Conservation (phyloP, 2,797 vertebrate species). For the Argyrosomus regius region DNA sequence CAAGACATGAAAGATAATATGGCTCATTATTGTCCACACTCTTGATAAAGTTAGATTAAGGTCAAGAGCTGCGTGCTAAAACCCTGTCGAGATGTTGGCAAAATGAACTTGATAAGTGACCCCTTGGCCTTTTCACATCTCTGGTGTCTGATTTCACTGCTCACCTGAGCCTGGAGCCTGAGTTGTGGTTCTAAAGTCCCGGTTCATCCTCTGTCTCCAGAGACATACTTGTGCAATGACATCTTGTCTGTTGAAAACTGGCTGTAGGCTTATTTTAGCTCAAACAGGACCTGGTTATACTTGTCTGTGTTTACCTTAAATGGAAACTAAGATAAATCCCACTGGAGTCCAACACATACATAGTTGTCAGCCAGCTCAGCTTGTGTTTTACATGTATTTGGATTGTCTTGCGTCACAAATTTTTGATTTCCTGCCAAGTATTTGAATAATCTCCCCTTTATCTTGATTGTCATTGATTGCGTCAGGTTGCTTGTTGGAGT, state of each 20-base stretch:
- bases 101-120: conserved; percentile 61
- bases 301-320: conserved; percentile 73
- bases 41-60: conserved; percentile 60
- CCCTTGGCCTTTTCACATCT: conserved; percentile 44
- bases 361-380: conserved; percentile 28
- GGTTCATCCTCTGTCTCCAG: conserved; percentile 65
- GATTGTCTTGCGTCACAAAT: conserved; percentile 31
- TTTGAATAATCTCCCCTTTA: conserved; percentile 31
- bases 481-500: conserved; percentile 18
- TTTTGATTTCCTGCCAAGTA: conserved; percentile 33
- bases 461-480: neutral
- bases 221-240: conserved; percentile 76
- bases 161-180: conserved; percentile 68
- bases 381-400: conserved; percentile 33
- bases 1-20: conserved; percentile 49
- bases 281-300: conserved; percentile 47
- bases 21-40: conserved; percentile 55
- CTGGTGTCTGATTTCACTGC: conserved; percentile 62
- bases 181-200: conserved; percentile 53
- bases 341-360: conserved; percentile 18
- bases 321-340: conserved; percentile 64
- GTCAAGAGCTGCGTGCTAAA: conserved; percentile 25
- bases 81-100: conserved; percentile 42
- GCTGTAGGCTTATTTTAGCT: conserved; percentile 73
- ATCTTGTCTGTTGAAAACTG: conserved; percentile 64